Percentiles rank a stretch among this genome's conserved stretches.
phyloP scores from a whole-genome alignment of 2,113 vertebrate genomes.

The Antechinus stuartii region DNA sequence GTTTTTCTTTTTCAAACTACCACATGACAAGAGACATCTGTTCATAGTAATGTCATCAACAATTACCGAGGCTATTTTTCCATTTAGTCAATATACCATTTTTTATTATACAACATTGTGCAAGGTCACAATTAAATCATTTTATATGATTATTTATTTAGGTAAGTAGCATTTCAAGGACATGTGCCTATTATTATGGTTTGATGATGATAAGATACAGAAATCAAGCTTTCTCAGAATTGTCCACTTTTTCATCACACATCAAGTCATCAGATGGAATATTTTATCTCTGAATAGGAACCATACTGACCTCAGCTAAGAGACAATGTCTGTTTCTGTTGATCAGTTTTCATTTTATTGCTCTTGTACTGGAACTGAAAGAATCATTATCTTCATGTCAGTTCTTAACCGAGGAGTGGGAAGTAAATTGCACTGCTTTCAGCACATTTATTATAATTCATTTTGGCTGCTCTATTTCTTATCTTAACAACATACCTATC shows the following conservation, averaged over 20 bases:
- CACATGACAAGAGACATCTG: constrained; percentile 2
- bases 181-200: background rate
- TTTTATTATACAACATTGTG: background rate
- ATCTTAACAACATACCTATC: background rate
- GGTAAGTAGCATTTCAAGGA: background rate
- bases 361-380: background rate
- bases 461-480: background rate
- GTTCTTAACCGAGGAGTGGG: background rate
- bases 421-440: background rate
- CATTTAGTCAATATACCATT: background rate
- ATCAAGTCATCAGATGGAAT: background rate
- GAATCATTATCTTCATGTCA: background rate
- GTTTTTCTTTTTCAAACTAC: background rate
- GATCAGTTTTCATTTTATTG: constrained; percentile 5
- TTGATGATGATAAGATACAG: background rate
- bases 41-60: background rate
- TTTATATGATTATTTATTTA: background rate
- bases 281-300: background rate
- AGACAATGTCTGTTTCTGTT: background rate
- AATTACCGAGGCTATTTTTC: background rate
- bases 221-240: background rate
- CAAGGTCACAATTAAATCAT: background rate
- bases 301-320: background rate
- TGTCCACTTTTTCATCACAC: background rate
- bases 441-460: background rate